A percentile compares a stretch with the other conserved stretches of the same genome.
Evolutionary conservation across 2,113 vertebrate genomes (phyloP).

Genomic region (Spilogale gracilis): DNA sequence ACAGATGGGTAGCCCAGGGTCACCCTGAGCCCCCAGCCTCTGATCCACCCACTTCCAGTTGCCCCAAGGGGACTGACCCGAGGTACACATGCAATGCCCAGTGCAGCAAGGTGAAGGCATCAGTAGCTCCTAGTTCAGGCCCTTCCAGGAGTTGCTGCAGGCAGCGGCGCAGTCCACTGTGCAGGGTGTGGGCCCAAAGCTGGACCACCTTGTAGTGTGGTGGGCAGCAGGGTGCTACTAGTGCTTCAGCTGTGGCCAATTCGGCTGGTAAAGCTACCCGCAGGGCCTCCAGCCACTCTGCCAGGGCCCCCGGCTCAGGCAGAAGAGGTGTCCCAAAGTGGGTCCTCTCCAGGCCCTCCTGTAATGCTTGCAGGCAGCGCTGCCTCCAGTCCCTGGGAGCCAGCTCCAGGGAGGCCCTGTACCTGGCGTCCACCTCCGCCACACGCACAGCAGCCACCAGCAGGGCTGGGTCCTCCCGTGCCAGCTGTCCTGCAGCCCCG

Average conservation of each 20-base stretch:
- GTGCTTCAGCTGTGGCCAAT: slow-evolving; percentile 91
- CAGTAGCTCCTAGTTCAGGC: slow-evolving; percentile 94
- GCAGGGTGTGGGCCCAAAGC: slow-evolving; percentile 91
- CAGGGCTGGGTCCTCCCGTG: slow-evolving; percentile 92
- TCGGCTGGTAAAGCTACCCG: slow-evolving; percentile 92
- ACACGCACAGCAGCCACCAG: slow-evolving; percentile 96
- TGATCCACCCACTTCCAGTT: background rate
- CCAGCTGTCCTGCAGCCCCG: slow-evolving; percentile 86
- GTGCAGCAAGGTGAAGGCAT: slow-evolving; percentile 94
- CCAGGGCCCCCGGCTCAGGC: slow-evolving; percentile 87
- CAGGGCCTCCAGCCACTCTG: slow-evolving; percentile 91
- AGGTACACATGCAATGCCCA: slow-evolving; percentile 94
- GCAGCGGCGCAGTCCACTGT: slow-evolving; percentile 90
- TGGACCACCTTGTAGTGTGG: slow-evolving; percentile 92
- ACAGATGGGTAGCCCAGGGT: slow-evolving; percentile 25
- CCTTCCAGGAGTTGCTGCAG: slow-evolving; percentile 91
- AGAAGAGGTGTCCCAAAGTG: slow-evolving; percentile 64
- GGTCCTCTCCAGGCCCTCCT: slow-evolving; percentile 84
- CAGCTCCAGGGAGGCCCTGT: slow-evolving; percentile 89
- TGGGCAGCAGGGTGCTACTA: slow-evolving; percentile 96
- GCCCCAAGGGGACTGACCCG: slow-evolving; percentile 88
- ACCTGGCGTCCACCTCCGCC: slow-evolving; percentile 94
- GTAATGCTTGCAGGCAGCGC: slow-evolving; percentile 92
- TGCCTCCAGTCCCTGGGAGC: slow-evolving; percentile 94
- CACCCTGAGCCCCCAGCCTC: background rate